These are phyloP conservation scores for Druceiella hillmani DNA, from an alignment of 2,888 invertebrate genomes.

Conservation along the genomic window DNA sequence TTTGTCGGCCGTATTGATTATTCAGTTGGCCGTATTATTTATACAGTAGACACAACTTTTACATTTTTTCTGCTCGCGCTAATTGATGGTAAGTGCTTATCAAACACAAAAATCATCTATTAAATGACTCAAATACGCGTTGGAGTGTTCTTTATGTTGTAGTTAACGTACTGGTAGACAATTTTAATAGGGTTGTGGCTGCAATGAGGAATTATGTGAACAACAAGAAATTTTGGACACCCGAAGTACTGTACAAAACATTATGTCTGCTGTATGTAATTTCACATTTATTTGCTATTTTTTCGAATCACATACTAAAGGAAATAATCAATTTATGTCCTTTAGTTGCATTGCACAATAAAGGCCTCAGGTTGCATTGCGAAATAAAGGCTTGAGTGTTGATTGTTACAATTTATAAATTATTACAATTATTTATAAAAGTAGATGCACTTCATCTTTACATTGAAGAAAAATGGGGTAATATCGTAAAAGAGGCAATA, in stretches of 20 bases:
- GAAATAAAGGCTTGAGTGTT: slow-evolving; percentile 15
- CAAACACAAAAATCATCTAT: too few species aligned
- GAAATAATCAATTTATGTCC: slow-evolving; percentile 13
- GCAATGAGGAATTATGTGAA: slow-evolving; percentile 16
- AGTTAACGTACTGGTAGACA: too few species aligned
- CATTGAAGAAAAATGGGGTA: slow-evolving; percentile 11
- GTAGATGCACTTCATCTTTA: slow-evolving; percentile 13
- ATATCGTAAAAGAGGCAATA: slow-evolving; percentile 11
- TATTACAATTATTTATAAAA: slow-evolving; percentile 12
- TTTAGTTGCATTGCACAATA: slow-evolving; percentile 15
- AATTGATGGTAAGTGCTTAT: too few species aligned
- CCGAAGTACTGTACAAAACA: slow-evolving; percentile 15
- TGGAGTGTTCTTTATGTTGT: too few species aligned
- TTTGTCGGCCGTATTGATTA: too few species aligned
- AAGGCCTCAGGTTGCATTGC: slow-evolving; percentile 16
- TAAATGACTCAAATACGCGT: too few species aligned
- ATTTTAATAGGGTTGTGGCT: slow-evolving; percentile 11
- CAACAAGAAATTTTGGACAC: slow-evolving; percentile 14
- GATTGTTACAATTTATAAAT: too few species aligned
- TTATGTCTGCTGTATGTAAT: slow-evolving; percentile 9
- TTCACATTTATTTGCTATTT: slow-evolving; percentile 15
- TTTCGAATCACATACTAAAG: slow-evolving; percentile 15
- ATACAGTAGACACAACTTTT: too few species aligned
- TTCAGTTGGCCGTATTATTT: too few species aligned
- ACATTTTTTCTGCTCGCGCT: too few species aligned